These are phyloP conservation scores for Andrena bucephala DNA, from an alignment of 2,888 invertebrate species.

Conservation along the genomic window DNA sequence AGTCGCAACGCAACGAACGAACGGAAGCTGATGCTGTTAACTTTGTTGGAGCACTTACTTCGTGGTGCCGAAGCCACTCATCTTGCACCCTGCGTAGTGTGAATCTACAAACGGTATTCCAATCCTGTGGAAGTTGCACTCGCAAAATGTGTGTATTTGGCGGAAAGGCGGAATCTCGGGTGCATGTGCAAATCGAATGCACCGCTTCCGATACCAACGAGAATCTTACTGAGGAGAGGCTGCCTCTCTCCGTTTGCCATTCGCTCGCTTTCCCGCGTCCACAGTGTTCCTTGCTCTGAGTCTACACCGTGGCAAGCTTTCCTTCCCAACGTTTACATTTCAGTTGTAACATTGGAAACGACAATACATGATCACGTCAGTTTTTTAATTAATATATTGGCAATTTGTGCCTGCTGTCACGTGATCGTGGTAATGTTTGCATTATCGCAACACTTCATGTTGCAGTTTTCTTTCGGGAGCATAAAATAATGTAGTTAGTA, in stretches of 20 bases:
- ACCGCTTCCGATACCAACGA: conserved; percentile 45
- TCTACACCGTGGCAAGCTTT: too few species aligned
- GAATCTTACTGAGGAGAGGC: conserved; percentile 50
- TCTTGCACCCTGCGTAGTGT: too few species aligned
- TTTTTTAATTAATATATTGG: too few species aligned
- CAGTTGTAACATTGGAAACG: too few species aligned
- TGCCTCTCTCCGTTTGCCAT: conserved; percentile 27
- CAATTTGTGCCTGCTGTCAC: too few species aligned
- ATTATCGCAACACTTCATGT: too few species aligned
- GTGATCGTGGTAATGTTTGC: too few species aligned
- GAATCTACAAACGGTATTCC: not conserved
- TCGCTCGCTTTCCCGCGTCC: conserved; percentile 39
- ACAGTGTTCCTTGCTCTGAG: not conserved
- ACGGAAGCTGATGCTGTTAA: not conserved
- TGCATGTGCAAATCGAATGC: conserved; percentile 9
- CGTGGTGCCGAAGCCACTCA: not conserved
- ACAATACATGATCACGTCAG: too few species aligned
- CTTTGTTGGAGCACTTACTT: conserved; percentile 24
- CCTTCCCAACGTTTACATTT: too few species aligned
- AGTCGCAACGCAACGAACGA: not conserved
- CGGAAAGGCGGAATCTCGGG: not conserved
- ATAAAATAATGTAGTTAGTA: too few species aligned
- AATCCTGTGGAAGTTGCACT: not conserved
- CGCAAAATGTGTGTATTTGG: too few species aligned
- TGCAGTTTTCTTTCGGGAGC: too few species aligned